These are phyloP conservation scores for Caenorhabditis sp. DNA, from an alignment of 2,888 invertebrate genomes.

Conservation along the genomic window DNA sequence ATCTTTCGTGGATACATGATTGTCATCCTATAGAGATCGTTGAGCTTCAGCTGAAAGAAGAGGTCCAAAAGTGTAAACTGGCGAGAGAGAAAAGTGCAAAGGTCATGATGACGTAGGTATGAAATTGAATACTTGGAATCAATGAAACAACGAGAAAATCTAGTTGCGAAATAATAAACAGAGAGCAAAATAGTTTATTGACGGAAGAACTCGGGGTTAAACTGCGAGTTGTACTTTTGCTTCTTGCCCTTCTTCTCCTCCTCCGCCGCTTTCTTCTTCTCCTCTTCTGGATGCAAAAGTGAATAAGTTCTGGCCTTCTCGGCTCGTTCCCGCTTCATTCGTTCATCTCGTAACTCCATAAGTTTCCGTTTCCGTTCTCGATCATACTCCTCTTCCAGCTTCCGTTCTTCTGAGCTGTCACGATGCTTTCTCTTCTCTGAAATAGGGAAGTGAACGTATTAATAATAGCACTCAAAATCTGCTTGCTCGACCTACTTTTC, in stretches of 20 bases:
- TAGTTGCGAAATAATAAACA: conserved; percentile 3
- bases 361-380: conserved; percentile 80
- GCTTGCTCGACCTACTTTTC: conserved; percentile 60
- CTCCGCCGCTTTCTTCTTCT: conserved; percentile 84
- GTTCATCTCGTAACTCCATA: conserved; percentile 87
- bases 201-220: conserved; percentile 89
- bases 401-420: conserved; percentile 51
- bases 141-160: conserved; percentile 17
- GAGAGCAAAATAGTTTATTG: conserved; percentile 16
- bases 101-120: conserved; percentile 7
- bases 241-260: conserved; percentile 84
- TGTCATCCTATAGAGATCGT: conserved; percentile 45
- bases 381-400: conserved; percentile 61
- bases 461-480: not conserved
- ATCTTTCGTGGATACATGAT: conserved; percentile 73
- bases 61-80: not conserved
- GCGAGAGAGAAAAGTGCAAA: not conserved
- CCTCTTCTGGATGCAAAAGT: conserved; percentile 88
- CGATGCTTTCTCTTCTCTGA: conserved; percentile 41
- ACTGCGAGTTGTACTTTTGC: conserved; percentile 96
- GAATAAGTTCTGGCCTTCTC: conserved; percentile 85
- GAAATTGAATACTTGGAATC: conserved; percentile 41
- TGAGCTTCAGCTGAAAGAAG: conserved; percentile 25
- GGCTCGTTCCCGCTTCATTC: conserved; percentile 90
- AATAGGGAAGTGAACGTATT: not conserved